A percentile compares a stretch with the other conserved stretches of the same genome.
Conservation (phyloP, 2,888 invertebrate genomes). For the Dolichomitus sp. region DNA sequence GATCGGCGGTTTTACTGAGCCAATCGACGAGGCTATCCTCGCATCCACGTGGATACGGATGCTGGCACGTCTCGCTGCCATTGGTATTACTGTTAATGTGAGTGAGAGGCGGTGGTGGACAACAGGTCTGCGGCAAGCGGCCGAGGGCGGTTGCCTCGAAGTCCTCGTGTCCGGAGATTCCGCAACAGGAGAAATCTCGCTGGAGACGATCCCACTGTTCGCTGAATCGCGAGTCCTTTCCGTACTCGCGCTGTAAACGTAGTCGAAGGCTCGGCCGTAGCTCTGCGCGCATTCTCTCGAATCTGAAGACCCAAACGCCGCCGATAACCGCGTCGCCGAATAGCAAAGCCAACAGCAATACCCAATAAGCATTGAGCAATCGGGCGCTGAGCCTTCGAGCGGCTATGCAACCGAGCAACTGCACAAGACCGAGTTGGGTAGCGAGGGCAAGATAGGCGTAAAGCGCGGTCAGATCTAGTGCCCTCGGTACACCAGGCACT, state of each 20-base stretch:
- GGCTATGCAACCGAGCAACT: conserved; percentile 93
- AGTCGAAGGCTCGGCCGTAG: conserved; percentile 90
- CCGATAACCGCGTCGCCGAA: conserved; percentile 95
- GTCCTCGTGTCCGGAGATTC: conserved; percentile 89
- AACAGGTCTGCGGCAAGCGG: conserved; percentile 82
- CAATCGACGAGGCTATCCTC: conserved; percentile 91
- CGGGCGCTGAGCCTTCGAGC: conserved; percentile 93
- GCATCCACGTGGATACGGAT: conserved; percentile 88
- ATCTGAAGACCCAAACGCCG: conserved; percentile 94
- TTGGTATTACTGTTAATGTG: conserved; percentile 60
- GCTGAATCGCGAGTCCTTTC: conserved; percentile 91
- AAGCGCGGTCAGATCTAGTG: conserved; percentile 93
- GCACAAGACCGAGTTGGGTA: conserved; percentile 90
- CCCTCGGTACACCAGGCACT: conserved; percentile 90
- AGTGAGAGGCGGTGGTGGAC: conserved; percentile 59
- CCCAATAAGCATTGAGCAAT: conserved; percentile 94
- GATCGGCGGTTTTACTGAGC: conserved; percentile 93
- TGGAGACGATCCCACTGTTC: conserved; percentile 93
- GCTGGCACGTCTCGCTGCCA: conserved; percentile 73
- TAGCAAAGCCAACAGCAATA: conserved; percentile 92
- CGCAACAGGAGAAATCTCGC: conserved; percentile 92
- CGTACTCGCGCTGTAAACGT: conserved; percentile 90
- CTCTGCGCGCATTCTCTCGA: conserved; percentile 92
- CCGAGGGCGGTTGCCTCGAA: conserved; percentile 73
- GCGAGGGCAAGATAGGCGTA: conserved; percentile 94